Evolutionary conservation across 2,113 vertebrate genomes (phyloP).

Genomic region (Syngnathoides biaculeatus): DNA sequence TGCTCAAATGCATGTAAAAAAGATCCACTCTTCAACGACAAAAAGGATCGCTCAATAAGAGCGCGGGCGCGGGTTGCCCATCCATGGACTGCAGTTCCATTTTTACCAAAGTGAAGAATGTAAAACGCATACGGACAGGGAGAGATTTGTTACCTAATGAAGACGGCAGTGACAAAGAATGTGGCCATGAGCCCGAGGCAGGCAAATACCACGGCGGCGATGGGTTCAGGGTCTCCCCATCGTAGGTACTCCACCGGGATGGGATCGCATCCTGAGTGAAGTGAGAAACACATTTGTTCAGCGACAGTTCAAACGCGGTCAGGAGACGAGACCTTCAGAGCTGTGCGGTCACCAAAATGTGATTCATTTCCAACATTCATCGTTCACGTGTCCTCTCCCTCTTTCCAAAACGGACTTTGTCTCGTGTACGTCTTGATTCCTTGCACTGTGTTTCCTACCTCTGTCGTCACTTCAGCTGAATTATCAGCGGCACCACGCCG

Average conservation of each 20-base stretch:
- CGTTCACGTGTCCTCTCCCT: not conserved
- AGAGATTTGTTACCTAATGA: constrained; percentile 79
- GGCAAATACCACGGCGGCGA: constrained; percentile 93
- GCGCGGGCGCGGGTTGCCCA: no score
- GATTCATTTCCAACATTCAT: not conserved
- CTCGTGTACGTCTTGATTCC: not conserved
- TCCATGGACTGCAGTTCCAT: not conserved
- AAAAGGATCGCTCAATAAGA: no score
- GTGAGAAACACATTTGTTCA: constrained; percentile 2
- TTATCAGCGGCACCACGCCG: constrained; percentile 14
- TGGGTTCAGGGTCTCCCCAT: constrained; percentile 96
- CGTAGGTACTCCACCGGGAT: constrained; percentile 93
- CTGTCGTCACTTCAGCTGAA: constrained; percentile 24
- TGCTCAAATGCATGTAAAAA: no score
- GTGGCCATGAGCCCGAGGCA: constrained; percentile 92
- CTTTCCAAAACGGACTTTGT: constrained; percentile 15
- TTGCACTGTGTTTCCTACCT: constrained; percentile 13
- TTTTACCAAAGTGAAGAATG: not conserved
- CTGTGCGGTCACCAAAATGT: not conserved
- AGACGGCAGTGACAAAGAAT: constrained; percentile 89
- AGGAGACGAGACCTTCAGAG: not conserved
- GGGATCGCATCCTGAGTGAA: constrained; percentile 82
- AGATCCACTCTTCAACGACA: no score
- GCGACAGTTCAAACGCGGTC: not conserved
- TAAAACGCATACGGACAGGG: not conserved